phyloP scores from a whole-genome alignment of 2,113 vertebrate species.

The Nerophis lumbriciformis region DNA sequence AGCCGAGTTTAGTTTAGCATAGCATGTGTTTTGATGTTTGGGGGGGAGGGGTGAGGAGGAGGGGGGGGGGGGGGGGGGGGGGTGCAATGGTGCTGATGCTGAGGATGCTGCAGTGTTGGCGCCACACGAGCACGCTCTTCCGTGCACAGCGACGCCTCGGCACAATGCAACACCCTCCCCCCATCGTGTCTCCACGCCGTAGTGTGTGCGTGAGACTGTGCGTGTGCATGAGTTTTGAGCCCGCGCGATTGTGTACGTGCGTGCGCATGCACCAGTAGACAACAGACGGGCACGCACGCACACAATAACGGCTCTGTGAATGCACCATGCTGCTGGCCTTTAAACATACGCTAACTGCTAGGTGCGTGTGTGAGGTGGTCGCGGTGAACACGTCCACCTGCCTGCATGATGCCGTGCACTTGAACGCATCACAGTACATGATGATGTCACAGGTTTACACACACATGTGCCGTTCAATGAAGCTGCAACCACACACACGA shows the following conservation, averaged over 20 bases:
- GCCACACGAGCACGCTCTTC: neutral
- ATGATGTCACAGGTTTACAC: neutral
- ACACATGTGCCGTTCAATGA: neutral
- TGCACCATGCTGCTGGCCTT: no score
- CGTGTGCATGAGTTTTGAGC: neutral
- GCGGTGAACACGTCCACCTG: neutral
- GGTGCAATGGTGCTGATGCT: neutral
- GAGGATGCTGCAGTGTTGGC: constrained; percentile 5
- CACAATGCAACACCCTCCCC: constrained; percentile 7
- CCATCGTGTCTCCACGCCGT: neutral
- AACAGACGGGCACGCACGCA: constrained; percentile 3
- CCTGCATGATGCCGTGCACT: neutral
- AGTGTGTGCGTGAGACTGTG: neutral
- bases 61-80: neutral
- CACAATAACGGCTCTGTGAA: neutral
- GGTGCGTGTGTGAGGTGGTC: no score
- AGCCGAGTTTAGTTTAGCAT: no score
- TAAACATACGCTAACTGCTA: no score
- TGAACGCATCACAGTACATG: neutral
- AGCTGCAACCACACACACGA: neutral
- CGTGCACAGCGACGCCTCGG: neutral
- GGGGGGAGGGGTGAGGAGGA: neutral
- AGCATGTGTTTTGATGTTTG: neutral
- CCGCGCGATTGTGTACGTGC: no score
- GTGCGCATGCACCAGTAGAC: neutral